Base-by-base conservation (phyloP, 2,113 vertebrate genomes). In the Cheirogaleus medius region DNA sequence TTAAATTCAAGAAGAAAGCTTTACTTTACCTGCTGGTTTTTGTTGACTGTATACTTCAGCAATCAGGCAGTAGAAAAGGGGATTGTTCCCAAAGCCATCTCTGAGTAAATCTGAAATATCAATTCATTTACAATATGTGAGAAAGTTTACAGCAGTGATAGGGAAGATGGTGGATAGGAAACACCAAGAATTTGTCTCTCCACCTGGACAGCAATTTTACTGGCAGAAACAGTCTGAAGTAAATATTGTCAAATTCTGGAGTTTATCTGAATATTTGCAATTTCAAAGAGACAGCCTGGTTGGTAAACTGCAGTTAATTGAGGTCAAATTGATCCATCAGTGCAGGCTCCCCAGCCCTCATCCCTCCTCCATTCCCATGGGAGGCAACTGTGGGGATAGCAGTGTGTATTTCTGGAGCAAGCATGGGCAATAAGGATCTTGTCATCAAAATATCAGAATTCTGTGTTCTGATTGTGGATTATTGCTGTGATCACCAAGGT, bases 21-120 rank as follows among this genome's bases (percentile, higher is more conserved):
- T 0, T 71, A 78, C n/a, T 54, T 94, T 98, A 99, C 98, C 98
- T 69, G 98, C 86, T 2, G 82, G 96, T 94, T 98, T 97, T 8
- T 90, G 87, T 17, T 97, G 97, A 56, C 97, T 97, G 3, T 89
- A 97, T 76, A 98, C 95, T 96, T 99, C 99, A 80, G 99, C 99
- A 91, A 98, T 97, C 12, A 99, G 97, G 63, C 98, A 98, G 93
- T 98, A 98, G 90, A 99, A 99, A 97, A 99, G 99, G 1, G 99
- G 98, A 82, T 98, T 98, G 13, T 98, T 97, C 54, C 99, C 99
- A 93, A 99, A 99, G 49, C 99, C 98, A 5, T 99, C 99, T 71
- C 98, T 98, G 91, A 99, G 97, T 85, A 99, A 98, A 64, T 99
- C 99, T 99, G 96, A 95, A 98, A 95, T 94, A 90, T 68, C 17